These are phyloP conservation scores for Chelmon rostratus DNA, from an alignment of 2,797 vertebrate species.

Conservation along the genomic window DNA sequence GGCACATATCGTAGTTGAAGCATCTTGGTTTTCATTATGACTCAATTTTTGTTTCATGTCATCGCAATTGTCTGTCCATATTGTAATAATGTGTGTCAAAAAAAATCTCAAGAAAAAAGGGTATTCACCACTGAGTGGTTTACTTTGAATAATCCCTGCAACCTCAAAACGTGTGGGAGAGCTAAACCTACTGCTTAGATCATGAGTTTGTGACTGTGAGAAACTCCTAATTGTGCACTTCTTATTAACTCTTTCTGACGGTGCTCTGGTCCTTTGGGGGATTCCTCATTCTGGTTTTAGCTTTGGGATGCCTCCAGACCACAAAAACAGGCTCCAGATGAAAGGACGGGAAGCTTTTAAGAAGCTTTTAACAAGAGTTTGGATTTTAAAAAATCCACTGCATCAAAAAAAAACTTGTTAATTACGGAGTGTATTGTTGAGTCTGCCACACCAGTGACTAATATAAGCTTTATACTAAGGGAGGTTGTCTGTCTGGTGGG, in stretches of 20 bases:
- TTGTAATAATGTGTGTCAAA: conserved; percentile 25
- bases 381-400: conserved; percentile 21
- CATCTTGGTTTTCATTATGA: conserved; percentile 32
- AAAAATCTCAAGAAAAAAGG: conserved; percentile 15
- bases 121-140: conserved; percentile 41
- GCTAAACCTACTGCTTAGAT: conserved; percentile 36
- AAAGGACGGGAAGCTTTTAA: conserved; percentile 50
- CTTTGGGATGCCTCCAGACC: conserved; percentile 39
- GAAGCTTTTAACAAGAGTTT: conserved; percentile 55
- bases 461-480: conserved; percentile 61
- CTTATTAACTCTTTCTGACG: conserved; percentile 51
- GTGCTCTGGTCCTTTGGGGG: conserved; percentile 37
- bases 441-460: conserved; percentile 79
- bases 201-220: conserved; percentile 52
- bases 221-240: conserved; percentile 61
- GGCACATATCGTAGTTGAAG: neutral
- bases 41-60: conserved; percentile 47
- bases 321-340: conserved; percentile 50
- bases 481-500: conserved; percentile 39
- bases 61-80: conserved; percentile 16
- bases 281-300: conserved; percentile 48
- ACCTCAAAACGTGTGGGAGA: conserved; percentile 57
- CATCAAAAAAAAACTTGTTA: conserved; percentile 51
- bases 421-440: conserved; percentile 71
- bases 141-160: conserved; percentile 34